Evolutionary conservation across 2,113 vertebrate species (phyloP), one percentile per base, ranked within the genome.

Genomic region (Sciurus niger): DNA sequence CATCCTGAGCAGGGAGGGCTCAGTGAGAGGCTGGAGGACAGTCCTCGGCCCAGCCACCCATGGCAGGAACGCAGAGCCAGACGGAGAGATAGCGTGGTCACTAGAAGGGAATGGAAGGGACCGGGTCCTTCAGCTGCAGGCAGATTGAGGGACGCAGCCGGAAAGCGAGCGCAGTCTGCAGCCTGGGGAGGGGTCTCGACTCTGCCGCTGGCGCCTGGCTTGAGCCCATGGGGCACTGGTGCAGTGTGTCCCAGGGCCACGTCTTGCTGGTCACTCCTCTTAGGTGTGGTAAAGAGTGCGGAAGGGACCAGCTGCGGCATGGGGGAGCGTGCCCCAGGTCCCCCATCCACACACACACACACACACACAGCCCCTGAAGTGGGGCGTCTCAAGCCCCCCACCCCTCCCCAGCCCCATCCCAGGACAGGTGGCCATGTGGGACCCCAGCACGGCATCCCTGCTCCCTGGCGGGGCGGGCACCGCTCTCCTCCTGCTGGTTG

Each of bases 401-500:
- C 12, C 14, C 8, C 3, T 18, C 25, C 13, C 18, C 1, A 1
- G 53, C 4, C 37, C 25, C 18, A 40, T 25, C 46, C 37, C 28
- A 34, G 65, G 46, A 89, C 25, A 60, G 32, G 0, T 3, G 2
- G 78, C 58, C 25, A 28, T 16, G 55, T 0, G 9, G 48, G 83
- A 60, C 16, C 43, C n/a, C 58, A n/a, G 25, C 60, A 10, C 13
- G 3, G 8, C 2, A 6, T 1, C 32, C 48, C 48, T 1, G 25
- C 67, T 78, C 22, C 74, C 68, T 46, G 8, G 3, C 58, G 43
- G 32, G 63, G 43, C 48, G 83, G 82, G 70, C 37, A 80, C 1
- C 2, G 1, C 85, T 4, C 0, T 5, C 11, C 1, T 25, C 32
- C 67, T 34, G 13, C 24, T 1, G 17, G 25, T n/a, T 6, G 4